phyloP scores from a whole-genome alignment of 2,113 vertebrate species.

The Nannobrachium achirus region DNA sequence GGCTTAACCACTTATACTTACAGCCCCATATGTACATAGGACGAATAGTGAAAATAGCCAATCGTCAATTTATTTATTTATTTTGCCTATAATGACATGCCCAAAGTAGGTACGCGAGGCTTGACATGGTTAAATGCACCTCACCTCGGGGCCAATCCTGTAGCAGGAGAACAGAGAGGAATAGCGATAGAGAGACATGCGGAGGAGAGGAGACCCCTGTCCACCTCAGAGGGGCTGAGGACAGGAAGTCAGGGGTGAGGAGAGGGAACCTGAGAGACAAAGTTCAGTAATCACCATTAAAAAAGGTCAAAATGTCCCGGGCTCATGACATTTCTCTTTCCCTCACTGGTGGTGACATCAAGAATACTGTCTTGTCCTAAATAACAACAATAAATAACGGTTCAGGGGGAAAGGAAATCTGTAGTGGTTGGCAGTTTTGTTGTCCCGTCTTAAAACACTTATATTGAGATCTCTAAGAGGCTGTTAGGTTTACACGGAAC shows the following conservation, averaged over 20 bases:
- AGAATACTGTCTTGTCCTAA: conserved; percentile 40
- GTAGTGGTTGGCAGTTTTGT: conserved; percentile 29
- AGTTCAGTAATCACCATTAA: conserved; percentile 76
- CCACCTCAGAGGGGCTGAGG: conserved; percentile 53
- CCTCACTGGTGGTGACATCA: conserved; percentile 46
- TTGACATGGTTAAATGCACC: conserved; percentile 51
- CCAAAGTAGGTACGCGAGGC: too few relatives aligned
- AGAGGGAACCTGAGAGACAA: conserved; percentile 66
- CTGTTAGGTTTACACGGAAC: conserved; percentile 48
- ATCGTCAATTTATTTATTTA: too few relatives aligned
- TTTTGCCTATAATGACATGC: too few relatives aligned
- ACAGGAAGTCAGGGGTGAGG: conserved; percentile 75
- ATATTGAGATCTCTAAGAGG: conserved; percentile 45
- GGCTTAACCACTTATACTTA: too few relatives aligned
- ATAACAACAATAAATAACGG: conserved; percentile 39
- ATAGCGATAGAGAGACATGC: conserved; percentile 32
- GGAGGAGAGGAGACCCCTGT: conserved; percentile 6
- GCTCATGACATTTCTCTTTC: conserved; percentile 55
- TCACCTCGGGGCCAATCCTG: conserved; percentile 34
- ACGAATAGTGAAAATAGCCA: too few relatives aligned
- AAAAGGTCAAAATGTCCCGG: conserved; percentile 49
- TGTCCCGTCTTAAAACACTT: conserved; percentile 65
- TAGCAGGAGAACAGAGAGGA: conserved; percentile 34
- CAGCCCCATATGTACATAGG: too few relatives aligned
- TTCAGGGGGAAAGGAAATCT: not conserved